phyloP scores from a whole-genome alignment of 1,140 invertebrate species.

The Brachionus plicatilis region DNA sequence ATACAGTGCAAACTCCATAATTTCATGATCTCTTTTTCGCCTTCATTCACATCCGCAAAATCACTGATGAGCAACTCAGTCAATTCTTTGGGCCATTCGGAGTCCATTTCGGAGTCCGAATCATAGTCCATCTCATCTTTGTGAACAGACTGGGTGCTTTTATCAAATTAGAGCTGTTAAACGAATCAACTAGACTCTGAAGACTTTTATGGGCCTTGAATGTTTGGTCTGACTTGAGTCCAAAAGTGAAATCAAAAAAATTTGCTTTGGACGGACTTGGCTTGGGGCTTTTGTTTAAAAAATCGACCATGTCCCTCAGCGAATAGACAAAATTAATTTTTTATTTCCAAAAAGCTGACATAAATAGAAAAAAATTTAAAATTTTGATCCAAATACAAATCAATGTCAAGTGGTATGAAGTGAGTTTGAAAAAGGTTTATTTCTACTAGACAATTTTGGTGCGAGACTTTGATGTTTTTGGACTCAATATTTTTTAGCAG shows the following conservation, averaged over 20 bases:
- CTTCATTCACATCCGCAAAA: slow-evolving; percentile 96
- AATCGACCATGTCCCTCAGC: background rate
- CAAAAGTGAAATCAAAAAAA: background rate
- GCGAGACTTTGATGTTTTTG: background rate
- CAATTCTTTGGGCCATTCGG: slow-evolving; percentile 84
- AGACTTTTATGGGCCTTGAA: background rate
- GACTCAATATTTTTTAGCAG: background rate
- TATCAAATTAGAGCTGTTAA: background rate
- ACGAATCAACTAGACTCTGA: background rate
- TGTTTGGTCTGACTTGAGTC: background rate
- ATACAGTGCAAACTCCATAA: slow-evolving; percentile 96
- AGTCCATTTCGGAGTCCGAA: slow-evolving; percentile 87
- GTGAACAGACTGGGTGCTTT: slow-evolving; percentile 80
- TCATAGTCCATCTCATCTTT: slow-evolving; percentile 88
- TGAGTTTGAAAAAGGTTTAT: background rate
- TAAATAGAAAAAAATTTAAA: background rate
- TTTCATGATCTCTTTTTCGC: slow-evolving; percentile 96
- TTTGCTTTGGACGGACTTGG: background rate
- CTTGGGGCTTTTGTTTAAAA: background rate
- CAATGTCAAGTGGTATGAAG: background rate
- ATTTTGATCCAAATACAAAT: background rate
- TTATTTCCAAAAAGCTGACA: background rate
- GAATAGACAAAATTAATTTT: background rate
- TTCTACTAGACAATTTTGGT: background rate
- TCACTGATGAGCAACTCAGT: slow-evolving; percentile 96